Percentiles rank a stretch among this genome's conserved stretches.
Evolutionary conservation across 2,113 vertebrate genomes (phyloP).

Genomic region (Parus major): DNA sequence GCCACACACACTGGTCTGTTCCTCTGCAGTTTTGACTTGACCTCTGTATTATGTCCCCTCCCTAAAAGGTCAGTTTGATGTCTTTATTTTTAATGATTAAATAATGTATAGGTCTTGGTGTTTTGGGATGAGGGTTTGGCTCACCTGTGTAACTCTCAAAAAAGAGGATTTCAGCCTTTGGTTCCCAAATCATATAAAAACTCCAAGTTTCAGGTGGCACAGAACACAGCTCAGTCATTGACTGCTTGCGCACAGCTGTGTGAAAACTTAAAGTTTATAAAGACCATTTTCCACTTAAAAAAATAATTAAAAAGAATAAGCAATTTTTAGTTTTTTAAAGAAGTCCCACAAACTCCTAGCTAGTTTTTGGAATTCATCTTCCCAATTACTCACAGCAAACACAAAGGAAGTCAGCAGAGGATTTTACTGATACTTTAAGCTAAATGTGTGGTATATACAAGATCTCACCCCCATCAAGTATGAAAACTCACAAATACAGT

Average conservation of each 20-base stretch:
- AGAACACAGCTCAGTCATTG: not conserved
- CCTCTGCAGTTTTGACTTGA: not conserved
- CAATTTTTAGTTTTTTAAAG: not conserved
- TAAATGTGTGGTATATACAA: not conserved
- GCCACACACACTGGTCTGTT: no score
- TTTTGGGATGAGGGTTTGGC: not conserved
- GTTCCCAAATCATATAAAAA: not conserved
- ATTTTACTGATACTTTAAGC: not conserved
- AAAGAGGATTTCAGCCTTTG: not conserved
- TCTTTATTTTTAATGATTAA: not conserved
- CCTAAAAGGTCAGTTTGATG: not conserved
- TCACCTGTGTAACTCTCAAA: not conserved
- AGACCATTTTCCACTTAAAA: not conserved
- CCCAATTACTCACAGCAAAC: not conserved
- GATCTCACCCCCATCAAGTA: not conserved
- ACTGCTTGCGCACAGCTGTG: not conserved
- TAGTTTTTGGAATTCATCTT: not conserved
- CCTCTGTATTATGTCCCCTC: not conserved
- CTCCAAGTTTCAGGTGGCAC: not conserved
- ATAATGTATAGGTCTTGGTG: not conserved
- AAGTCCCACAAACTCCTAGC: not conserved
- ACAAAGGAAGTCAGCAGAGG: not conserved
- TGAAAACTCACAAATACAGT: not conserved
- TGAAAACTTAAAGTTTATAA: not conserved
- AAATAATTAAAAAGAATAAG: not conserved